A percentile compares a stretch with the other conserved stretches of the same genome.
phyloP scores from a whole-genome alignment of 1,140 invertebrate species.

The Whitmania pigra region DNA sequence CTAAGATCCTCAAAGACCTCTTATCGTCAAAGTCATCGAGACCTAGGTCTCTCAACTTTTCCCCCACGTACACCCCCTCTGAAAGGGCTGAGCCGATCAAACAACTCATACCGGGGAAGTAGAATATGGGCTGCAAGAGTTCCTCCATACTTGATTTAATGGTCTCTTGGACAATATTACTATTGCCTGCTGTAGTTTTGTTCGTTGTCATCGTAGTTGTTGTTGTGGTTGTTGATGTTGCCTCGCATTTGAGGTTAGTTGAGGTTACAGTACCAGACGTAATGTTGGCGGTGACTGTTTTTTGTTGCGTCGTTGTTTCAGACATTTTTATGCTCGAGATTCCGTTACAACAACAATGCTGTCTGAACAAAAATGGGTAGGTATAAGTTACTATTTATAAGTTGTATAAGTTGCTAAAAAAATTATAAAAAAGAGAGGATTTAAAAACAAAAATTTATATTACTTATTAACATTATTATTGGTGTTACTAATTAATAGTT shows the following conservation, averaged over 20 bases:
- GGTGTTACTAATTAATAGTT: no score
- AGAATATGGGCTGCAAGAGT: background rate
- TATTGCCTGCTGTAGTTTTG: background rate
- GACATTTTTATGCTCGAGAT: background rate
- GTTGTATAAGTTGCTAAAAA: no score
- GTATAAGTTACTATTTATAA: no score
- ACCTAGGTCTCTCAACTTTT: background rate
- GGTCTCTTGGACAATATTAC: background rate
- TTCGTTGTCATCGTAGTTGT: background rate
- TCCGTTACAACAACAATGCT: background rate
- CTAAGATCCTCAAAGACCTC: no score
- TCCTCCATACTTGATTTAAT: background rate
- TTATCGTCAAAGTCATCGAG: background rate
- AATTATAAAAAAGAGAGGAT: no score
- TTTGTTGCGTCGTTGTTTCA: background rate
- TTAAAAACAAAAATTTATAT: no score
- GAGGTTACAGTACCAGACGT: background rate
- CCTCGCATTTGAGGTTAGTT: background rate
- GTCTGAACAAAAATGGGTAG: background rate
- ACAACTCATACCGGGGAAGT: constrained; percentile 1
- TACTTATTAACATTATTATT: no score
- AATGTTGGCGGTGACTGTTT: background rate
- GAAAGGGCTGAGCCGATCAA: background rate
- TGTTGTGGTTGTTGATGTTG: background rate
- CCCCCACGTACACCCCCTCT: background rate